Conservation (phyloP, 2,113 vertebrate genomes). For the Xiphias gladius region DNA sequence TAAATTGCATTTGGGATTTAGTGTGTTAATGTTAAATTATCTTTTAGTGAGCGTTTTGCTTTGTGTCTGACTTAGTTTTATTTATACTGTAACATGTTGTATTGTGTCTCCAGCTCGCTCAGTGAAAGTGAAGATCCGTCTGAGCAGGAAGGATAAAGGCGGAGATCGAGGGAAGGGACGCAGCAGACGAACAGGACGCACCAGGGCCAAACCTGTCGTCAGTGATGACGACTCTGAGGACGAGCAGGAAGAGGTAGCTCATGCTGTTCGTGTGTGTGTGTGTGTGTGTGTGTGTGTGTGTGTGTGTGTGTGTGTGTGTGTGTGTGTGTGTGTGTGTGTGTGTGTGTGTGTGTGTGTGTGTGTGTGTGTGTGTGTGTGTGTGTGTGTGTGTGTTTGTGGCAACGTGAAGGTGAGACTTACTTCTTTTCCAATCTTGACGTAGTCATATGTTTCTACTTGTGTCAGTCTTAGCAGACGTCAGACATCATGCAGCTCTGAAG, state of each 20-base stretch:
- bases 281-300: neutral
- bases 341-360: no score
- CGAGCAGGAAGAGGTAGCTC: constrained; percentile 92
- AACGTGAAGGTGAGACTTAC: no score
- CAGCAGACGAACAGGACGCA: constrained; percentile 88
- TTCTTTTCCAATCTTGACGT: no score
- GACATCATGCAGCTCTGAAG: no score
- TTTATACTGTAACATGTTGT: neutral
- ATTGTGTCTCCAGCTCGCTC: constrained; percentile 86
- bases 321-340: no score
- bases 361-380: no score
- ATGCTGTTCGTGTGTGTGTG: neutral
- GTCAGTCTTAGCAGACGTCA: no score
- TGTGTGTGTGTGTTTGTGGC: no score
- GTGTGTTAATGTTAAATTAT: neutral
- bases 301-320: neutral
- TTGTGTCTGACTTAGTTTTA: neutral
- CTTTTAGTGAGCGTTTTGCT: neutral
- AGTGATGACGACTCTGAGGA: constrained; percentile 96
- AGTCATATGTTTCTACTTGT: no score
- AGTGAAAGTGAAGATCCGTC: constrained; percentile 94
- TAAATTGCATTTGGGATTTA: neutral
- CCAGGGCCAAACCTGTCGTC: constrained; percentile 92
- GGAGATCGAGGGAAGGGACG: constrained; percentile 88
- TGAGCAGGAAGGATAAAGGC: constrained; percentile 91